These are phyloP conservation scores for Oscheius sp. DNA, from an alignment of 2,888 invertebrate genomes.

Conservation along the genomic window DNA sequence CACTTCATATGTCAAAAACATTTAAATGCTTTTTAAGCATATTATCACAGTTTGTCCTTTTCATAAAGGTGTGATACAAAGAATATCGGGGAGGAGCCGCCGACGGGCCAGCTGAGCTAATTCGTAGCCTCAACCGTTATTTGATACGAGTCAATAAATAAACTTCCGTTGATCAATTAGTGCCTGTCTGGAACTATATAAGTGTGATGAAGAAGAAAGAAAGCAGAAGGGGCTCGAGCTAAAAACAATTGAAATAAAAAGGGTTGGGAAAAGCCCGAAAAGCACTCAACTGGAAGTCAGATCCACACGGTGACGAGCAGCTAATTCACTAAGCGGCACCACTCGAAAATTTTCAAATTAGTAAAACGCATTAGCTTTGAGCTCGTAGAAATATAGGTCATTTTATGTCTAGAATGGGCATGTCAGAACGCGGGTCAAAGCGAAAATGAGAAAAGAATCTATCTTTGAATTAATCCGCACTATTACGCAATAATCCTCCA, in stretches of 20 bases:
- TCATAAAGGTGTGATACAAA: too few relatives aligned
- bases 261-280: slow-evolving; percentile 10
- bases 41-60: not conserved
- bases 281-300: slow-evolving; percentile 28
- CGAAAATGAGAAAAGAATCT: not conserved
- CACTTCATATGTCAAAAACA: slow-evolving; percentile 28
- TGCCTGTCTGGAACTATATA: too few relatives aligned
- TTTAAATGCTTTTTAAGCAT: slow-evolving; percentile 2
- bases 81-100: not conserved
- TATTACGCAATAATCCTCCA: too few relatives aligned
- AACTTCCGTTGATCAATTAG: not conserved
- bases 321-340: slow-evolving; percentile 33
- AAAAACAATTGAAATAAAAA: not conserved
- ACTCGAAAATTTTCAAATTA: slow-evolving; percentile 38
- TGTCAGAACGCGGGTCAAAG: not conserved
- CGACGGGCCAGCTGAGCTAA: slow-evolving; percentile 25
- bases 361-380: slow-evolving; percentile 34
- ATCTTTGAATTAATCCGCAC: too few relatives aligned
- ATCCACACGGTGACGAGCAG: slow-evolving; percentile 16
- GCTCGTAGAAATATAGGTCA: too few relatives aligned
- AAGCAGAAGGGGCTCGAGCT: not conserved
- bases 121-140: slow-evolving; percentile 3
- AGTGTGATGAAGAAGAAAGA: not conserved
- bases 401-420: too few relatives aligned
- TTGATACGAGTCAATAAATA: slow-evolving; percentile 31